Conservation (phyloP, 1,140 invertebrate species). For the Caerostris darwini region DNA sequence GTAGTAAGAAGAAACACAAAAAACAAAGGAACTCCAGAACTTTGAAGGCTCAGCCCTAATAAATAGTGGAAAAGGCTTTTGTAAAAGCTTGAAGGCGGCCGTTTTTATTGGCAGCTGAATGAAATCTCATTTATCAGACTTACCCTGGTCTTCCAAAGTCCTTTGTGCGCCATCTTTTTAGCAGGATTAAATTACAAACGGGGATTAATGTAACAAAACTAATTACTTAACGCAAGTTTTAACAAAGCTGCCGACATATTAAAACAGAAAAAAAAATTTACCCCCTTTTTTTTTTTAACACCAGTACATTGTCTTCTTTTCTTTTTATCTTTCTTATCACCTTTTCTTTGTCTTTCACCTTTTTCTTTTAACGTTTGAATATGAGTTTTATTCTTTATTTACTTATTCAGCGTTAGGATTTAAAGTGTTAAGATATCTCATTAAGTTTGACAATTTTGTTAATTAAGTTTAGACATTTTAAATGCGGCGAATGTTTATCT, state of each 20-base stretch:
- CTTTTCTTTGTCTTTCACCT: neutral
- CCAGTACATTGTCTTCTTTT: no score
- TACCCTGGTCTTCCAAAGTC: neutral
- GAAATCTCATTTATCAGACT: conserved; percentile 57
- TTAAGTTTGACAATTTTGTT: neutral
- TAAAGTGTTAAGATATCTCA: neutral
- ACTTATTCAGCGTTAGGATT: neutral
- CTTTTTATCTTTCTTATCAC: neutral
- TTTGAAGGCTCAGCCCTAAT: neutral
- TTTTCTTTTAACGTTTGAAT: conserved; percentile 17
- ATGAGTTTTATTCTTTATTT: neutral
- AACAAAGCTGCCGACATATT: conserved; percentile 16
- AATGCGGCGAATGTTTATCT: neutral
- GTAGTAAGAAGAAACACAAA: neutral
- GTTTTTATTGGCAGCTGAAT: conserved; percentile 53
- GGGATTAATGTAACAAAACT: conserved; percentile 60
- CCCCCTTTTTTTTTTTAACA: no score
- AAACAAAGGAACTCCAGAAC: neutral
- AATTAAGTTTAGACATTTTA: neutral
- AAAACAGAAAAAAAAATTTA: neutral
- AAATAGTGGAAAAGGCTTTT: conserved; percentile 28
- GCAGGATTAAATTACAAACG: conserved; percentile 48
- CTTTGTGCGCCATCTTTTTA: conserved; percentile 21
- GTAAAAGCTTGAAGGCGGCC: conserved; percentile 39
- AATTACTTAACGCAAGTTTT: conserved; percentile 56